Evolutionary conservation across 2,888 invertebrate genomes (phyloP), one percentile per base, ranked within the genome.

Genomic region (Eulithis prunata): DNA sequence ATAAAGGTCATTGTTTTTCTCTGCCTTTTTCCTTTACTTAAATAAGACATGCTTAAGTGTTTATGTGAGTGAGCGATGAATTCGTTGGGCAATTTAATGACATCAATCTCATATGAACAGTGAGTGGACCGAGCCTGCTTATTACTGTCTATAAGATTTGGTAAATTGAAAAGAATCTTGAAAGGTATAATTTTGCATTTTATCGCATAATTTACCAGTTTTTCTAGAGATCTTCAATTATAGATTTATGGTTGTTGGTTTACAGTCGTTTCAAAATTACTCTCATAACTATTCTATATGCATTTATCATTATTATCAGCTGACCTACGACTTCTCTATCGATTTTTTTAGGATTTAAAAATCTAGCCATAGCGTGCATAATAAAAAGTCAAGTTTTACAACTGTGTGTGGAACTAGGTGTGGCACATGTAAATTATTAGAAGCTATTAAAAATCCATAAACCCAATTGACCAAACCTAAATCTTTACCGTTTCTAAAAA

Each of bases 121-220:
- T 66, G 64, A 71, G 68, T 64, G 56, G 64, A 56, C n/a, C 53
- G 64, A 56, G 54, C 66, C 64, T 63, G 68, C 62, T 69, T 64
- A 68, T 74, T 71, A 71, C 62, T 51, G 62, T 54, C 58, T 64
- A 62, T 61, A 64, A 36, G 59, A 60, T 67, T 64, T 65, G 49
- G 41, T 64, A 60, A 70, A 75, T 69, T 71, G 71, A 70, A 72
- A 49, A 73, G 61, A 57, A 63, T 54, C 21, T 61, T n/a, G 61
- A 68, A 66, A 69, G 53, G 63, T 70, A 62, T 71, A 69, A 75
- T 73, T 73, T 71, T 67, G 62, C 66, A 66, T 70, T 70, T 69
- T 69, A 70, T 60, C 57, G 69, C 57, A 54, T 70, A 49, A 62
- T 67, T 73, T 67, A 67, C 68, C 53, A 54, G 68, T 62, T 67